Conservation (phyloP, 2,797 vertebrate genomes). For the Paramormyrops hopkinsi region DNA sequence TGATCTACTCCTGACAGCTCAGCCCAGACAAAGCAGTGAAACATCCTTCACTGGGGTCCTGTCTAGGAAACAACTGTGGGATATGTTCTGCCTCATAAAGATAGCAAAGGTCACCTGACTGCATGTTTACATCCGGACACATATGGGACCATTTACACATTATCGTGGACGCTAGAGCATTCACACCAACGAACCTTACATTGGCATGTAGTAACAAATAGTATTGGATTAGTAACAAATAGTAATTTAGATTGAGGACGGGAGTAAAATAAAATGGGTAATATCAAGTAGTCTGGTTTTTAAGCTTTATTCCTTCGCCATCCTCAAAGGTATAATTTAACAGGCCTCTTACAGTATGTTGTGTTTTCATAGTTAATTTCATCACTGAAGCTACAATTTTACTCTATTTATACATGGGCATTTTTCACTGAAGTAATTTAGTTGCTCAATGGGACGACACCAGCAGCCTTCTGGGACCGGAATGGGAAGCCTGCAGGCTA, state of each 20-base stretch:
- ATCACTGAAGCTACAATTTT: neutral
- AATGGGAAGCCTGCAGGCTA: neutral
- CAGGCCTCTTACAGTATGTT: neutral
- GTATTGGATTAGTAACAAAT: neutral
- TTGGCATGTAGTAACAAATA: neutral
- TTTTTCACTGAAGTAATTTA: conserved; percentile 7
- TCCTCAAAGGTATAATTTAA: neutral
- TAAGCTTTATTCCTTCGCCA: neutral
- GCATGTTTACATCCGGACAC: neutral
- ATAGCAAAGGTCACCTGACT: neutral
- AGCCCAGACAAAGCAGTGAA: neutral
- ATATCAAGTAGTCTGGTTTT: neutral
- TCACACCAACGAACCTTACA: neutral
- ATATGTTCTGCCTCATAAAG: neutral
- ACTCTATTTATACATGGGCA: neutral
- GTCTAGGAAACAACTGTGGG: neutral
- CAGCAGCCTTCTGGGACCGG: neutral
- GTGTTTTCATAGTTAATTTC: conserved; percentile 9
- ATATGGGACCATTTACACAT: conserved; percentile 1
- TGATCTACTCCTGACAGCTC: conserved; percentile 5
- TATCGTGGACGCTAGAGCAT: neutral
- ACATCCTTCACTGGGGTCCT: neutral
- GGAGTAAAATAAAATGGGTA: neutral
- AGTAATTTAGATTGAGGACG: neutral
- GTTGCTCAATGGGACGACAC: neutral